Conservation (phyloP, 30 jellyfish, hydroid and myxozoan species). For the Turritopsis rubra region DNA sequence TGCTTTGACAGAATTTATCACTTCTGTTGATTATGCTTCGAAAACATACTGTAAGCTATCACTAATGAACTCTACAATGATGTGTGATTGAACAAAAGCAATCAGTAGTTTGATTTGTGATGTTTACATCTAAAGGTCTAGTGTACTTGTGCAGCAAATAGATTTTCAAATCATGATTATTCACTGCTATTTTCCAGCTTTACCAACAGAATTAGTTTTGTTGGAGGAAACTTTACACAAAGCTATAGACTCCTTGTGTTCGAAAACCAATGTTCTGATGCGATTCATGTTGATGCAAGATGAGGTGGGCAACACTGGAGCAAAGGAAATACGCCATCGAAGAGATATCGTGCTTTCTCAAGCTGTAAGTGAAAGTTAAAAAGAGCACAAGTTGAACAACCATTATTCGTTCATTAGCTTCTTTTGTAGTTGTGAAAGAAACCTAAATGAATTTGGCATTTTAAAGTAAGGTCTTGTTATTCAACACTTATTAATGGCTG, state of each 20-base stretch:
- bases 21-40: constrained; percentile 27
- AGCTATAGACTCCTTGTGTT: constrained; percentile 10
- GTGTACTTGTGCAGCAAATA: too few relatives aligned
- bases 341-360: constrained; percentile 85
- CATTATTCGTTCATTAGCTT: too few relatives aligned
- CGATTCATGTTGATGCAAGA: constrained; percentile 62
- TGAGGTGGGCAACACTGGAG: constrained; percentile 28
- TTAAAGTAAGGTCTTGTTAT: neutral
- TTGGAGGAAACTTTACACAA: neutral
- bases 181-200: neutral
- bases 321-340: constrained; percentile 56
- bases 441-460: neutral
- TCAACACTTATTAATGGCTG: too few relatives aligned
- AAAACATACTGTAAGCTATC: constrained; percentile 9
- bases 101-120: too few relatives aligned
- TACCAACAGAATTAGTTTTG: neutral
- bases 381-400: neutral
- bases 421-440: too few relatives aligned
- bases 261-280: constrained; percentile 39
- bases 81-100: too few relatives aligned
- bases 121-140: too few relatives aligned
- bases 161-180: too few relatives aligned
- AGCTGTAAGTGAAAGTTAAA: constrained; percentile 41
- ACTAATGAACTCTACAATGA: too few relatives aligned
- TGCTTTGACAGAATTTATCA: constrained; percentile 42